Evolutionary conservation across 2,888 invertebrate genomes (phyloP), one percentile per base, ranked within the genome.

Genomic region (Caenorhabditis afra): DNA sequence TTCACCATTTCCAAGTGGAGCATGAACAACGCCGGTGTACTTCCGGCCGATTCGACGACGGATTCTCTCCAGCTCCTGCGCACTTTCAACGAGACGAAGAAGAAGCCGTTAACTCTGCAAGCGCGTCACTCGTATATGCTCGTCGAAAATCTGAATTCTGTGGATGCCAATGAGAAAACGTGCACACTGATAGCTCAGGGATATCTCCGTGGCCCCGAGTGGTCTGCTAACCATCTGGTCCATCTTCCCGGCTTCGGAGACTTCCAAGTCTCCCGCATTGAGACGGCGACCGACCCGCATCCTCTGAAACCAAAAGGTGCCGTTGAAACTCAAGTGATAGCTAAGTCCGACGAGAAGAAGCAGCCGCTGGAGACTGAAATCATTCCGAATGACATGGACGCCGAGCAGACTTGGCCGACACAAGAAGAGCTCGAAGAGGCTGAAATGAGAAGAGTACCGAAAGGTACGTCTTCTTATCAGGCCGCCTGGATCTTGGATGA

Each of bases 401-500:
- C 94, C 1, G 97, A 97, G 90, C 97, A 97, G 91, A 97, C 96
- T 0, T 97, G 96, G 96, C 97, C 97, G 0, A 96, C 96, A 16
- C 94, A 94, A 83, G 95, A 96, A 89, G 96, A 97, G 91, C 93
- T 96, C 79, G 93, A 93, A 81, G 93, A 94, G 85, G 89, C 81
- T 0, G 93, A 93, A 86, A 93, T 92, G 18, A 95, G 94, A 88
- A 92, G 94, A 7, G 94, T 97, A 11, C 97, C 97, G 0, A 96
- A 95, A 91, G 98, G 98, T 35, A 97, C 96, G 91, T 97, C 97
- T 3, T 95, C 95, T 67, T 99, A 99, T 91, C 98, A 99, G 92
- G 96, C 97, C 2, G 95, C 96, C 55, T 93, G 93, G 93, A 92
- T 93, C 77, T 91, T 92, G 5, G 87, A 85, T 12, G 84, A 85